Evolutionary conservation across 2,113 vertebrate species (phyloP).

Genomic region (Cygnus atratus): DNA sequence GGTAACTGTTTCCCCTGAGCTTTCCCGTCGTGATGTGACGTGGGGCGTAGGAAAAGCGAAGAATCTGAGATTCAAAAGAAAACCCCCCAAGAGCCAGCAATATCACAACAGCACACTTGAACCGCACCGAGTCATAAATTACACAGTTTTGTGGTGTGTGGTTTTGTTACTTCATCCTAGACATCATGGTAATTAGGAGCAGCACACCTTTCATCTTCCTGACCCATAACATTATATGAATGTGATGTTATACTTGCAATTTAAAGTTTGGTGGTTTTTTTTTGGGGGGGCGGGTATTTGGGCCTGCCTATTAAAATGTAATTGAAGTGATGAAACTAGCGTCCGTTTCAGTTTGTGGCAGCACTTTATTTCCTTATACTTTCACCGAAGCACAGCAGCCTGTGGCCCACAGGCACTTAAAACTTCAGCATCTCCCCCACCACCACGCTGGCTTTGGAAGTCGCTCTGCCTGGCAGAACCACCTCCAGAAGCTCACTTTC

Average conservation of each 20-base stretch:
- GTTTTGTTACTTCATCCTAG: slow-evolving; percentile 17
- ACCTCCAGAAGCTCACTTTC: neutral
- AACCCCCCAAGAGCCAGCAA: neutral
- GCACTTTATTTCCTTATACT: neutral
- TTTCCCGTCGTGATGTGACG: neutral
- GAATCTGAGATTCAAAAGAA: neutral
- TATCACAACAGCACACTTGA: neutral
- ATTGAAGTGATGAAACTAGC: neutral
- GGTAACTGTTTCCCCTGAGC: neutral
- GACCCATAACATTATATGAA: neutral
- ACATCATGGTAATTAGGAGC: neutral
- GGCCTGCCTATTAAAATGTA: slow-evolving; percentile 6
- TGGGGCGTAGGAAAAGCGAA: accelerated
- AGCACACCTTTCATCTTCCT: slow-evolving; percentile 6
- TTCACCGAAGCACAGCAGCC: neutral
- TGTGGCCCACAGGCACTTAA: neutral
- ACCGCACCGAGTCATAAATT: neutral
- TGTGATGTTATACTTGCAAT: neutral
- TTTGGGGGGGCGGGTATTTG: neutral
- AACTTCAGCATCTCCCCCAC: neutral
- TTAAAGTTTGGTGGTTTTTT: neutral
- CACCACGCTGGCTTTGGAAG: neutral
- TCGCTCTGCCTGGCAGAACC: neutral
- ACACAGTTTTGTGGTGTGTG: neutral
- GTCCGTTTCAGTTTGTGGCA: neutral